These are phyloP conservation scores for Spinus olivaceus DNA, from an alignment of 2,797 vertebrate species.

Conservation along the genomic window DNA sequence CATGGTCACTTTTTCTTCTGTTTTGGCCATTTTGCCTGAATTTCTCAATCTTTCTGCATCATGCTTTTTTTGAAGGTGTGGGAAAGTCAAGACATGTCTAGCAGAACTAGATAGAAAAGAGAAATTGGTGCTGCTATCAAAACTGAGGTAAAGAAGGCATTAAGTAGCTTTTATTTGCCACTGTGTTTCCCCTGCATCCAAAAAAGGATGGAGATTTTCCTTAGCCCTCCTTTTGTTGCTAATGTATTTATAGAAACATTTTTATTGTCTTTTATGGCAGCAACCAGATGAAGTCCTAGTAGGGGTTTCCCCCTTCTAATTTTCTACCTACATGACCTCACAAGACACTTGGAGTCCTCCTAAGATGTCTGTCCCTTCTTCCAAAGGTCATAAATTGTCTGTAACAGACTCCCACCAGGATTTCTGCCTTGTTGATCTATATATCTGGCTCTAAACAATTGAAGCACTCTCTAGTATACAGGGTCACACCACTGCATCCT, in stretches of 20 bases:
- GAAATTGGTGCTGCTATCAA: not conserved
- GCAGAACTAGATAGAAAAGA: not conserved
- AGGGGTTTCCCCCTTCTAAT: not conserved
- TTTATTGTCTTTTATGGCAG: not conserved
- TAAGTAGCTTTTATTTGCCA: not conserved
- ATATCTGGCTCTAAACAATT: not conserved
- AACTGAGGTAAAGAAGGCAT: not conserved
- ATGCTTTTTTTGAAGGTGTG: not conserved
- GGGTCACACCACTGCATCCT: not conserved
- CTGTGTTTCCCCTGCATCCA: not conserved
- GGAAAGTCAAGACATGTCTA: not conserved
- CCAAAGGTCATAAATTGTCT: not conserved
- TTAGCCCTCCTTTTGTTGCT: not conserved
- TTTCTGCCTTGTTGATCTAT: not conserved
- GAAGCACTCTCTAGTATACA: not conserved
- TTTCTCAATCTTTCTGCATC: not conserved
- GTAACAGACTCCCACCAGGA: not conserved
- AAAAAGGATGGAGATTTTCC: not conserved
- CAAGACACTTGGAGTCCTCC: not conserved
- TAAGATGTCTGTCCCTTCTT: not conserved
- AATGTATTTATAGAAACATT: not conserved
- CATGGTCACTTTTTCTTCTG: not conserved
- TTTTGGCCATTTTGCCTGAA: not conserved
- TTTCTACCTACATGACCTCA: not conserved
- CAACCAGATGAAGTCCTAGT: not conserved